phyloP scores from a whole-genome alignment of 2,113 vertebrate genomes.

The Xyrauchen texanus region DNA sequence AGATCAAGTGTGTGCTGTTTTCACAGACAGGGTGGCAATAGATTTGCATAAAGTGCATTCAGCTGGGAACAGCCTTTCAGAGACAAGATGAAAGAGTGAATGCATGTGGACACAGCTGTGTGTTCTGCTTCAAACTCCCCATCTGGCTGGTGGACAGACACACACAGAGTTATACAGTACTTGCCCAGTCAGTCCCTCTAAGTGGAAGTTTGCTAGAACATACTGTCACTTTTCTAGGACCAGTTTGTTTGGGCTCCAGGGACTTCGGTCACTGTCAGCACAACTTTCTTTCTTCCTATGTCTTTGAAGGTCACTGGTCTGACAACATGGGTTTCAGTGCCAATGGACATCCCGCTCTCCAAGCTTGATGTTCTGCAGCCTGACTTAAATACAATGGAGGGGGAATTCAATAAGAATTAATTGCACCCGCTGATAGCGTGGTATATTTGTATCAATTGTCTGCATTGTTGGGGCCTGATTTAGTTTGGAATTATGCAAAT shows the following conservation, averaged over 20 bases:
- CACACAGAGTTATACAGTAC: neutral
- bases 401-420: too few relatives aligned
- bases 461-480: too few relatives aligned
- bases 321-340: slow-evolving; percentile 4
- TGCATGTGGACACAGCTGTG: neutral
- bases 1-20: neutral
- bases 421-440: too few relatives aligned
- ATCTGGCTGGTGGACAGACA: neutral
- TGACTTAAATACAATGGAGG: neutral
- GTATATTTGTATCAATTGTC: too few relatives aligned
- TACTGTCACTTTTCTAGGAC: slow-evolving; percentile 31
- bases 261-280: slow-evolving; percentile 16
- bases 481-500: too few relatives aligned
- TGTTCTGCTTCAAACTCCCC: slow-evolving; percentile 6
- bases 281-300: neutral
- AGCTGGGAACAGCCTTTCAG: neutral
- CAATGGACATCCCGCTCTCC: slow-evolving; percentile 15
- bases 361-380: neutral
- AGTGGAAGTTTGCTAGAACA: slow-evolving; percentile 8
- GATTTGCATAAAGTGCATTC: neutral
- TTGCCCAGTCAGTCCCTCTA: neutral
- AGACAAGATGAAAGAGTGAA: slow-evolving; percentile 10
- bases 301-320: slow-evolving; percentile 23
- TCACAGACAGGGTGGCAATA: neutral
- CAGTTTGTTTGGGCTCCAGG: slow-evolving; percentile 26